A percentile compares a stretch with the other conserved stretches of the same genome.
Conservation (phyloP, 2,888 invertebrate species). For the Epirrhoe alternata region DNA sequence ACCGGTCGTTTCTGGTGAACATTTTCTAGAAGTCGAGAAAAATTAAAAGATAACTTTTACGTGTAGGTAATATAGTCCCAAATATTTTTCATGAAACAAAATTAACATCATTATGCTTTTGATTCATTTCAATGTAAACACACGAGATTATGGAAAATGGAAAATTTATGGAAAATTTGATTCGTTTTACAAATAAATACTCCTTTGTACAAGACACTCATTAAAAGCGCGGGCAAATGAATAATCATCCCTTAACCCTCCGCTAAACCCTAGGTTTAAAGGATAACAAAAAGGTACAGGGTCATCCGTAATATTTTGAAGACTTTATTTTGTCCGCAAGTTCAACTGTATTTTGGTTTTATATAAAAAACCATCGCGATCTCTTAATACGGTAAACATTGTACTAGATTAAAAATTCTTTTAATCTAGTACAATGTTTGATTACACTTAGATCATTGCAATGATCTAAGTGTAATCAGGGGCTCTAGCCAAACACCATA, state of each 20-base stretch:
- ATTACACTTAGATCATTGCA: no score
- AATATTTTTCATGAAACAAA: background rate
- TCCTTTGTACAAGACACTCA: conserved; percentile 6
- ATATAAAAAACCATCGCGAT: no score
- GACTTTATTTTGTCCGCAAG: conserved; percentile 8
- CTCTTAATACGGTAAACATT: no score
- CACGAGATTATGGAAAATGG: background rate
- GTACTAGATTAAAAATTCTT: no score
- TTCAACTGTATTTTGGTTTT: conserved; percentile 5
- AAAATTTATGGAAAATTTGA: background rate
- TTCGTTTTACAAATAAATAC: background rate
- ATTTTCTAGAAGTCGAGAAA: no score
- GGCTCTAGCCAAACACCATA: no score
- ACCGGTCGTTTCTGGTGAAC: no score
- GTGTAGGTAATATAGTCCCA: no score
- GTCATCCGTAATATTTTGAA: conserved; percentile 13
- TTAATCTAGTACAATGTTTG: no score
- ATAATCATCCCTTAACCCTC: conserved; percentile 11
- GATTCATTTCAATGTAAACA: background rate
- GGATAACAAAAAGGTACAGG: conserved; percentile 16
- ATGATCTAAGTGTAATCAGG: no score
- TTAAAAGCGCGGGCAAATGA: conserved; percentile 12
- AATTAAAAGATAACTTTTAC: no score
- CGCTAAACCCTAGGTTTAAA: conserved; percentile 13
- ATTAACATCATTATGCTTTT: background rate